Percentiles rank a stretch among this genome's conserved stretches.
phyloP scores from a whole-genome alignment of 2,888 invertebrate genomes.

The Ethmia dodecea region DNA sequence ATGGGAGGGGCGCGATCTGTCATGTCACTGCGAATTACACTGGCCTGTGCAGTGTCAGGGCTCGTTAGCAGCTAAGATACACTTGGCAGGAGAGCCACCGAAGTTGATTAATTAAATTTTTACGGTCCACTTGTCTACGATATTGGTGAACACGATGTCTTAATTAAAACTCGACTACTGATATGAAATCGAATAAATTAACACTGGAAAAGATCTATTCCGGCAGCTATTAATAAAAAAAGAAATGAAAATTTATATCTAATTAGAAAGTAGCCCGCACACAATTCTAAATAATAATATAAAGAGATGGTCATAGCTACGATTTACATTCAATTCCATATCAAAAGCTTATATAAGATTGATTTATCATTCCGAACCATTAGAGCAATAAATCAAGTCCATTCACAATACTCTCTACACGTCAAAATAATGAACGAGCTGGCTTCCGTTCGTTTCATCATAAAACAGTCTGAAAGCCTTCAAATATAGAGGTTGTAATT shows the following conservation, averaged over 20 bases:
- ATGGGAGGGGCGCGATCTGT: constrained; percentile 20
- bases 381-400: constrained; percentile 58
- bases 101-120: constrained; percentile 27
- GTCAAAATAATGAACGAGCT: constrained; percentile 52
- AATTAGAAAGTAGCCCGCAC: too few relatives aligned
- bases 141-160: too few relatives aligned
- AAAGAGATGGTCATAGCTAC: too few relatives aligned
- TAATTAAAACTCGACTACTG: too few relatives aligned
- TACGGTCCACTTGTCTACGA: constrained; percentile 29
- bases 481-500: constrained; percentile 62
- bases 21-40: constrained; percentile 24
- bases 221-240: neutral
- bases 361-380: constrained; percentile 59
- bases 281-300: too few relatives aligned
- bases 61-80: constrained; percentile 7
- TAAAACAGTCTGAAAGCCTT: constrained; percentile 57
- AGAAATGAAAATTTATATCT: neutral
- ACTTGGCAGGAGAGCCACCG: neutral
- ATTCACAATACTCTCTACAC: constrained; percentile 44
- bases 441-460: constrained; percentile 53
- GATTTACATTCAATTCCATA: constrained; percentile 45
- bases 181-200: too few relatives aligned
- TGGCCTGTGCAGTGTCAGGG: constrained; percentile 15
- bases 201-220: too few relatives aligned
- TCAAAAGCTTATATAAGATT: constrained; percentile 41